Evolutionary conservation across 2,113 vertebrate species (phyloP).

Genomic region (Halichoeres trimaculatus): DNA sequence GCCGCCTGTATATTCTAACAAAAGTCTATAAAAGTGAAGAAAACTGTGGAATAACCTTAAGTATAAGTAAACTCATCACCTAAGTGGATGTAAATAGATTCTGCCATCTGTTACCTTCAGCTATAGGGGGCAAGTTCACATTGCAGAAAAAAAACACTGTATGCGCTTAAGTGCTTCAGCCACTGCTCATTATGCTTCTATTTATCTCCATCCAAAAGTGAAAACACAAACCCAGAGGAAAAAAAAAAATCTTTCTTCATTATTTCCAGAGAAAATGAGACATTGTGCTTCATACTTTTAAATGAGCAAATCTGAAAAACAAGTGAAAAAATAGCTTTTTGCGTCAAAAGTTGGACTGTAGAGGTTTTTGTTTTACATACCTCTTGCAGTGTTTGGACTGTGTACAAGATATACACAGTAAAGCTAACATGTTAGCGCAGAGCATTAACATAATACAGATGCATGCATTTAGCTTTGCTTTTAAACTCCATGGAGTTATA

Average conservation of each 20-base stretch:
- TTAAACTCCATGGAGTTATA: slow-evolving; percentile 36
- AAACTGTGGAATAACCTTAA: slow-evolving; percentile 34
- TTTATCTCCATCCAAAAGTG: background rate
- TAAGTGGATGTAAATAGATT: slow-evolving; percentile 60
- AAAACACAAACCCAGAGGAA: background rate
- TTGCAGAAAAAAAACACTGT: background rate
- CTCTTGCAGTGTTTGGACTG: too few species aligned
- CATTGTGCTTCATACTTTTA: background rate
- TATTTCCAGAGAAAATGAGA: background rate
- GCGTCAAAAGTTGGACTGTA: too few species aligned
- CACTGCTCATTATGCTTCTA: slow-evolving; percentile 8
- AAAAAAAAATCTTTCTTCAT: background rate
- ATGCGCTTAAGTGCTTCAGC: slow-evolving; percentile 4
- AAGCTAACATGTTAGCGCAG: too few species aligned
- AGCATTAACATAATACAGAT: too few species aligned
- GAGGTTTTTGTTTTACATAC: too few species aligned
- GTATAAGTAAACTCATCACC: slow-evolving; percentile 31
- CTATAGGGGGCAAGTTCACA: slow-evolving; percentile 42
- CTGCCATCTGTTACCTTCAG: slow-evolving; percentile 58
- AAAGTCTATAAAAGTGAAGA: slow-evolving; percentile 27
- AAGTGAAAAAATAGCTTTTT: too few species aligned
- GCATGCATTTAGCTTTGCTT: slow-evolving; percentile 5
- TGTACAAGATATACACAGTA: too few species aligned
- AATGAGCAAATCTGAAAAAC: too few species aligned
- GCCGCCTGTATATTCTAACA: background rate